Evolutionary conservation across 2,888 invertebrate species (phyloP), one percentile per base, ranked within the genome.

Genomic region (Stenodema calcarata): DNA sequence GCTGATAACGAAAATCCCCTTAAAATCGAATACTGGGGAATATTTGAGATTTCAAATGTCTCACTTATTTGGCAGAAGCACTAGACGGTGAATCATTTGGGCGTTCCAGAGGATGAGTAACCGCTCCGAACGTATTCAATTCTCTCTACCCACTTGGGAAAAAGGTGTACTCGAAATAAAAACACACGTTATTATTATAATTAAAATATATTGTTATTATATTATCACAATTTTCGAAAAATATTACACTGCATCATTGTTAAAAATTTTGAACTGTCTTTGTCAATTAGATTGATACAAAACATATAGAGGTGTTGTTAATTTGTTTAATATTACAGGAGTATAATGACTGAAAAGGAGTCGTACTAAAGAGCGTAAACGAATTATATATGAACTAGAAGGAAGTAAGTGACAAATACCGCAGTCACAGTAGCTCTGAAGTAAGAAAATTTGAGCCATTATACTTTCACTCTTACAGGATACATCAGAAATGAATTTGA

Each of bases 161-260:
- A 6, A 62, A 9, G 23, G 23, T 23, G 18, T 7, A 54, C 23
- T 18, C 11, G 23, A 23, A 62, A 62, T 47, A 62, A 62, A 23
- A 18, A 62, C 62, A 62, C 62, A 1, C 18, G 0, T 18, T 62
- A 62, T 82, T 84, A 84, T 86, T 86, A 86, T 76, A 35, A 86
- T 86, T 86, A 87, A 83, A 83, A 83, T 87, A 76, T 87, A 87
- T 85, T 87, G 88, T 88, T 88, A 88, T 87, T 86, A 54, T 87
- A 88, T 88, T 88, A 88, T 88, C 88, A 88, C 88, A 88, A 78
- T 88, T 88, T 75, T 78, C 84, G 62, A 62, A 62, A 87, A 79
- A 83, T 84, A 85, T 80, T 86, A 86, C 84, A 86, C 70, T 78
- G 41, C 42, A 42, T 85, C 76, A 75, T 73, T 80, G 81, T 87